Conservation (phyloP, 1,140 invertebrate genomes). For the Phenacoccus solenopsis region DNA sequence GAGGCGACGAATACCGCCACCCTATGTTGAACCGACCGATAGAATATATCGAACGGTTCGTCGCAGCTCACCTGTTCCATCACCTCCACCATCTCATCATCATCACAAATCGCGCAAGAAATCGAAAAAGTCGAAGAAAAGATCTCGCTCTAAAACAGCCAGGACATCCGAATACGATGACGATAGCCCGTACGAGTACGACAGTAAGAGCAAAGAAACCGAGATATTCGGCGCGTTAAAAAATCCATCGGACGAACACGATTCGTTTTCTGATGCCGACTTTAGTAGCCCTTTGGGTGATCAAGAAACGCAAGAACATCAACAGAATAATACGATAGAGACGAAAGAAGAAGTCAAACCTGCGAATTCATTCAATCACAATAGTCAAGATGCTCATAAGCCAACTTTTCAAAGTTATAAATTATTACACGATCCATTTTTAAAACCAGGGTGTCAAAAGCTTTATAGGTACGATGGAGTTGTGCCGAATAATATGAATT, state of each 20-base stretch:
- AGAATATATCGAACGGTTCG: background rate
- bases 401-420: constrained; percentile 55
- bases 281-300: background rate
- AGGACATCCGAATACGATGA: background rate
- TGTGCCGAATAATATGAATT: too few relatives aligned
- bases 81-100: background rate
- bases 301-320: background rate
- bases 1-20: background rate
- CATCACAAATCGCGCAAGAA: background rate
- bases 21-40: background rate
- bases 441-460: constrained; percentile 54
- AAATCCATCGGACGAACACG: constrained; percentile 9
- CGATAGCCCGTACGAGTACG: background rate
- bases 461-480: constrained; percentile 42
- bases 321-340: background rate
- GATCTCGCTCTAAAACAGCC: background rate
- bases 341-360: background rate
- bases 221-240: background rate
- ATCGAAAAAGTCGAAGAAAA: background rate
- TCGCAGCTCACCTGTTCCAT: background rate
- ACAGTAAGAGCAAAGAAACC: background rate
- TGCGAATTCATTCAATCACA: background rate
- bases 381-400: background rate
- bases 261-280: constrained; percentile 4
- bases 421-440: constrained; percentile 74